Base-by-base conservation (phyloP, 2,113 vertebrate genomes). In the Carettochelys insculpta region DNA sequence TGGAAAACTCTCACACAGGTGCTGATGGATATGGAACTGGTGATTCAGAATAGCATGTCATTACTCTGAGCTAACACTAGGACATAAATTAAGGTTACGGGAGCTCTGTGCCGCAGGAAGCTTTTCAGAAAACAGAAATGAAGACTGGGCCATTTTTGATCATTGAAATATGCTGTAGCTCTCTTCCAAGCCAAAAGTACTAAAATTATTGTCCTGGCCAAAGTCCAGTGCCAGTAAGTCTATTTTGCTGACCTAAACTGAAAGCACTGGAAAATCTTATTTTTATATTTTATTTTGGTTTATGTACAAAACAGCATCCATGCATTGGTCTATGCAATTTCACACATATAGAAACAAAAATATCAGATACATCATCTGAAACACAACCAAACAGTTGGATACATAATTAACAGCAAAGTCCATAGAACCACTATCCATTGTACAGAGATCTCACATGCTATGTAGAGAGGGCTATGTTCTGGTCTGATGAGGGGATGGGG, bases 151-250 rank as follows among this genome's bases (percentile, higher is more conserved):
- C 92, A 10, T 0, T 0, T 41, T 45, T 78, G 76, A 71, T 17
- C 11, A 53, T 77, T 50, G 48, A 75, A 88, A 58, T 79, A 78
- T 56, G 82, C 83, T 82, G 78, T 12, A 81, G 52, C 5, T 75
- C 22, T 88, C 77, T 82, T 53, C 11, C 2, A 4, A 92, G 82
- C 45, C 87, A 92, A 54, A 50, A 85, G 93, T 82, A 11, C 85
- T 75, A 86, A 77, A 80, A 89, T 45, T 75, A 82, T 43, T 88
- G 81, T 86, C 83, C 80, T 56, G 3, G 19, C 31, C 92, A 76
- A 77, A 86, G 75, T 48, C 77, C 78, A 68, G 52, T 48, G 52
- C 13, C 58, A 83, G 71, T 34, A 78, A 47, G 47, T 83, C 56
- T 11, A 29, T 76, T 94, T 83, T 51, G 19, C 29, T 51, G 34